Percentiles rank a stretch among this genome's conserved stretches.
Conservation (phyloP, 2,113 vertebrate genomes). For the Rana temporaria region DNA sequence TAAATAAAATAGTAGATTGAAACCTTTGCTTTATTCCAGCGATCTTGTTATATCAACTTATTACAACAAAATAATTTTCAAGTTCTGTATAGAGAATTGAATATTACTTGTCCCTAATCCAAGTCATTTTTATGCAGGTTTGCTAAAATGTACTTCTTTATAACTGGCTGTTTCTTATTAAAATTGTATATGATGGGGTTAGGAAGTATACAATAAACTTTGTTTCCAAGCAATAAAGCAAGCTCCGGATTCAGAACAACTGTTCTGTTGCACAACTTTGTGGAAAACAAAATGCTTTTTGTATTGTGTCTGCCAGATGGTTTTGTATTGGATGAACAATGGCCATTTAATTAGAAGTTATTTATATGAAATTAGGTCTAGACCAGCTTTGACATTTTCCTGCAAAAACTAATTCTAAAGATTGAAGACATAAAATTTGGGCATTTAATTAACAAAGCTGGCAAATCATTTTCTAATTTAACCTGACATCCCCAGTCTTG, state of each 20-base stretch:
- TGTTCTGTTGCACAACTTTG: slow-evolving; percentile 34
- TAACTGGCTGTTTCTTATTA: slow-evolving; percentile 23
- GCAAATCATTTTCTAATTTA: slow-evolving; percentile 3
- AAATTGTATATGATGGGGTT: slow-evolving; percentile 12
- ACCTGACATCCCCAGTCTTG: neutral
- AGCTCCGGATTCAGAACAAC: slow-evolving; percentile 27
- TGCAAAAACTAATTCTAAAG: slow-evolving; percentile 38
- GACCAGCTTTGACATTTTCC: slow-evolving; percentile 1
- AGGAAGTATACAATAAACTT: slow-evolving; percentile 20
- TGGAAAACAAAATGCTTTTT: slow-evolving; percentile 8
- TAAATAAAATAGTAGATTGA: too few relatives aligned
- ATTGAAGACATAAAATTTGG: slow-evolving; percentile 13
- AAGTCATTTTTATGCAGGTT: slow-evolving; percentile 24
- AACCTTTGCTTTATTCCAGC: neutral
- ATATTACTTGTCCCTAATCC: neutral
- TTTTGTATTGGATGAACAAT: slow-evolving; percentile 17
- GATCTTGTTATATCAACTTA: neutral
- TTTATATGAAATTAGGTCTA: slow-evolving; percentile 30
- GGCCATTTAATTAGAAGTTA: slow-evolving; percentile 31
- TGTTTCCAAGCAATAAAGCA: slow-evolving; percentile 31
- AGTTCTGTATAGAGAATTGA: neutral
- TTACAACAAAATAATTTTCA: neutral
- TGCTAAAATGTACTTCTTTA: neutral
- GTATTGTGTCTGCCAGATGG: slow-evolving; percentile 45
- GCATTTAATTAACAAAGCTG: slow-evolving; percentile 25